Evolutionary conservation across 1,140 invertebrate genomes (phyloP).

Genomic region (Microplitis demolitor): DNA sequence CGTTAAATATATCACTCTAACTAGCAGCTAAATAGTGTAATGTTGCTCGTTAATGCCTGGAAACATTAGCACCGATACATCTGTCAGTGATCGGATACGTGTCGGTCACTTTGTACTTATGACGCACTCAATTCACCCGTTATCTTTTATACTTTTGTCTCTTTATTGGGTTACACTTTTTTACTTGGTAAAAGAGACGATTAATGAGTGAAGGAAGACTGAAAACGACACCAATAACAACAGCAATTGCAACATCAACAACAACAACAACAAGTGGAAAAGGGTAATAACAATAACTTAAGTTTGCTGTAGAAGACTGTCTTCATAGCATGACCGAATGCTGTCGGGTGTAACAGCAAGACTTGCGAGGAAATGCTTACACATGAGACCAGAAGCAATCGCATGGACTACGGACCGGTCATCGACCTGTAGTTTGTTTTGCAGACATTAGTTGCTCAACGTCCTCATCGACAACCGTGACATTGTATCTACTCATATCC

Average conservation of each 20-base stretch:
- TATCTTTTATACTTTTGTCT: neutral
- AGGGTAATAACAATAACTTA: neutral
- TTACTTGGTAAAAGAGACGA: neutral
- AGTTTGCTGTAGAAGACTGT: neutral
- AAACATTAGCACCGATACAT: conserved; percentile 10
- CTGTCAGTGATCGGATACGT: conserved; percentile 2
- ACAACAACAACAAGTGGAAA: neutral
- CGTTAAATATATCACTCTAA: conserved; percentile 5
- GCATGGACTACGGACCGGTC: conserved; percentile 31
- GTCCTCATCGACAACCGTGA: neutral
- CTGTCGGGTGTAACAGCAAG: conserved; percentile 29
- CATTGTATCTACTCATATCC: too few relatives aligned
- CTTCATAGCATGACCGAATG: conserved; percentile 13
- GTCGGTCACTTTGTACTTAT: neutral
- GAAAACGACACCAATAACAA: too few relatives aligned
- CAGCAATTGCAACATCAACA: too few relatives aligned
- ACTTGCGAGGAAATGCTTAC: conserved; percentile 27
- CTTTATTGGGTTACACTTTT: neutral
- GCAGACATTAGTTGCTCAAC: neutral
- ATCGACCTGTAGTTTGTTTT: conserved; percentile 29
- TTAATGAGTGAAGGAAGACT: too few relatives aligned
- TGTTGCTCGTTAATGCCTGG: neutral
- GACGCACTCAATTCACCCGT: neutral
- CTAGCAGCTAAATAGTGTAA: neutral
- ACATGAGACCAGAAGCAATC: conserved; percentile 32